Evolutionary conservation across 2,113 vertebrate species (phyloP).

Genomic region (Sorex fumeus): DNA sequence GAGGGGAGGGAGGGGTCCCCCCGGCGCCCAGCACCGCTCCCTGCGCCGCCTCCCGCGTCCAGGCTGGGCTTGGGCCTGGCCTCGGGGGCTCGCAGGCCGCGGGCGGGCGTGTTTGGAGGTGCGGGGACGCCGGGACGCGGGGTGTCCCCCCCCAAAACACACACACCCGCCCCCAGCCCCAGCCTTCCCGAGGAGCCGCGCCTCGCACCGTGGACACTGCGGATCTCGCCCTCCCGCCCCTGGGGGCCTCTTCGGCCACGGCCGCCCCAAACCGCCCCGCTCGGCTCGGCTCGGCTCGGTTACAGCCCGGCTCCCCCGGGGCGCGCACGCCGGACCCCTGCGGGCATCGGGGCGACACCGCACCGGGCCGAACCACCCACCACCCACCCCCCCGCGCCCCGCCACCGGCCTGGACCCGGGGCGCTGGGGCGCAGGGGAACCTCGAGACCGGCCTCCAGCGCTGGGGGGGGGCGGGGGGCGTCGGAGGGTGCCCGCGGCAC

Average conservation of each 20-base stretch:
- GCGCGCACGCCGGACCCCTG: not conserved
- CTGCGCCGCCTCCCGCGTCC: constrained; percentile 75
- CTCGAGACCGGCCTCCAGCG: constrained; percentile 51
- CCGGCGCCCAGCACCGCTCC: constrained; percentile 71
- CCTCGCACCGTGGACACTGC: constrained; percentile 71
- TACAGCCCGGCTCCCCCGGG: not conserved
- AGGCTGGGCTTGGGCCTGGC: constrained; percentile 73
- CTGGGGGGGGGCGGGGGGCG: not conserved
- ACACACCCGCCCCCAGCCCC: not conserved
- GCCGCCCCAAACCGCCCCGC: constrained; percentile 31
- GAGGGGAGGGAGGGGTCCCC: constrained; percentile 82
- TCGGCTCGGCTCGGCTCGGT: not conserved
- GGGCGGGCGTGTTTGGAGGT: constrained; percentile 62
- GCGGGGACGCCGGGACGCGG: constrained; percentile 63
- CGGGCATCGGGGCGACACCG: too few relatives aligned
- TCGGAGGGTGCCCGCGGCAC: not conserved
- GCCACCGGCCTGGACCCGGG: too few relatives aligned
- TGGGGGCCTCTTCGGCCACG: constrained; percentile 81
- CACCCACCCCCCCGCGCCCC: too few relatives aligned
- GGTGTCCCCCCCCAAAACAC: too few relatives aligned
- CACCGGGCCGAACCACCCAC: too few relatives aligned
- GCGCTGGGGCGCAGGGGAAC: not conserved
- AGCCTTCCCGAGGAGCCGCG: constrained; percentile 70
- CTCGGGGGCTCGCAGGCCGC: constrained; percentile 45
- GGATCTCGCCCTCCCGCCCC: constrained; percentile 80